Evolutionary conservation across 2,888 invertebrate genomes (phyloP).

Genomic region (Pemphredon lugubris): DNA sequence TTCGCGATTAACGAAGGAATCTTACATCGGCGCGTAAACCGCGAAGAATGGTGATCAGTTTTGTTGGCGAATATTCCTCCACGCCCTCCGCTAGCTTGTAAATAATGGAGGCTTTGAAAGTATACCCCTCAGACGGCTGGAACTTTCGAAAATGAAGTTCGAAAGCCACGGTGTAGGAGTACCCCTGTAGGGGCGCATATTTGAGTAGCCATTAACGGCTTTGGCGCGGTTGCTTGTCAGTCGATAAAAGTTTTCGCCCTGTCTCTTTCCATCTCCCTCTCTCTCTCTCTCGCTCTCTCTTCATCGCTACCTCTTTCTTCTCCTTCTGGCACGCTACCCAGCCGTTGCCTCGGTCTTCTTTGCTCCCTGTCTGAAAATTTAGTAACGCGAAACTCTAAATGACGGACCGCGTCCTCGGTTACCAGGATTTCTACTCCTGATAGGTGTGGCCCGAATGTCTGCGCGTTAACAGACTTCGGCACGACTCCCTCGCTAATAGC

Average conservation of each 20-base stretch:
- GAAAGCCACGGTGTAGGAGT: constrained; percentile 65
- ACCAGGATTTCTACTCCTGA: constrained; percentile 48
- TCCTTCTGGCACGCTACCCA: constrained; percentile 19
- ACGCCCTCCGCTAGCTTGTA: constrained; percentile 43
- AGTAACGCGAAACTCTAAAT: constrained; percentile 51
- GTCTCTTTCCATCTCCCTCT: constrained; percentile 36
- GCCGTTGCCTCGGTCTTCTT: constrained; percentile 29
- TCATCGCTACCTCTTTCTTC: constrained; percentile 15
- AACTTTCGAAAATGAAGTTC: constrained; percentile 73
- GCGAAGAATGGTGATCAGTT: constrained; percentile 12
- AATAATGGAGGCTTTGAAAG: constrained; percentile 67
- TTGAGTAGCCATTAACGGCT: constrained; percentile 76
- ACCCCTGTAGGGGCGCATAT: constrained; percentile 67
- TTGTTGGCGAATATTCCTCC: constrained; percentile 38
- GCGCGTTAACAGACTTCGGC: constrained; percentile 53
- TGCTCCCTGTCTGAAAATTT: constrained; percentile 49
- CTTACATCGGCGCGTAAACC: no score
- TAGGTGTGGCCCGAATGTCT: constrained; percentile 45
- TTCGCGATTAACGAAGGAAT: no score
- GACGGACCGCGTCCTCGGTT: constrained; percentile 48
- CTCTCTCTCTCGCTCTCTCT: constrained; percentile 12
- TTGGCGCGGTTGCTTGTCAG: constrained; percentile 71
- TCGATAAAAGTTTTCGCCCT: constrained; percentile 67
- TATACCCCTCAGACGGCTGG: constrained; percentile 55
- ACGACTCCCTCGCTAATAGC: constrained; percentile 39